These are phyloP conservation scores for Turnix velox DNA, from an alignment of 2,113 vertebrate species.

Conservation along the genomic window DNA sequence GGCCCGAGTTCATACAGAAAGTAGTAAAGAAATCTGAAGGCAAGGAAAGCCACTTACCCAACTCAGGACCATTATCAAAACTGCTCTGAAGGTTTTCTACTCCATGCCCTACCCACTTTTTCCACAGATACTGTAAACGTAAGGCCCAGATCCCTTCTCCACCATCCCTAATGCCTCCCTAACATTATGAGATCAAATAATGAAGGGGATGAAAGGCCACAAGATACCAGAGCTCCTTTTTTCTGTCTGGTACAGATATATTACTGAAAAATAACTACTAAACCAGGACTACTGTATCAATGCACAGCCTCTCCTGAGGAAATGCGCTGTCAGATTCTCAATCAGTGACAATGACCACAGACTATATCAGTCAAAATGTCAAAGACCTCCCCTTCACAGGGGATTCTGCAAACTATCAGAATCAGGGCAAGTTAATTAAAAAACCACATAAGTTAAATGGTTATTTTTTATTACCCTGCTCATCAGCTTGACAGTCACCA, in stretches of 20 bases:
- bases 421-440: neutral
- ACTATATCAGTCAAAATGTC: neutral
- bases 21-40: neutral
- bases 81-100: neutral
- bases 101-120: neutral
- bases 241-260: neutral
- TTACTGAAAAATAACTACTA: neutral
- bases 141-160: neutral
- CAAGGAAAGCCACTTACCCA: neutral
- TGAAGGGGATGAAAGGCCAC: neutral
- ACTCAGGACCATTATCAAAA: neutral
- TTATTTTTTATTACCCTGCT: neutral
- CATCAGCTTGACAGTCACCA: neutral
- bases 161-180: no score
- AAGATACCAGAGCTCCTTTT: neutral
- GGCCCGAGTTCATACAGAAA: neutral
- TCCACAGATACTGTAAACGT: neutral
- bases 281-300: neutral
- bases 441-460: neutral
- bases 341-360: neutral
- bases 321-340: neutral
- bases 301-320: neutral
- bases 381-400: neutral
- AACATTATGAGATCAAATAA: accelerated
- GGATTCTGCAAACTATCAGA: neutral